Percentiles rank a stretch among this genome's conserved stretches.
Evolutionary conservation across 2,797 vertebrate genomes (phyloP).

Genomic region (Nyctalus aviator): DNA sequence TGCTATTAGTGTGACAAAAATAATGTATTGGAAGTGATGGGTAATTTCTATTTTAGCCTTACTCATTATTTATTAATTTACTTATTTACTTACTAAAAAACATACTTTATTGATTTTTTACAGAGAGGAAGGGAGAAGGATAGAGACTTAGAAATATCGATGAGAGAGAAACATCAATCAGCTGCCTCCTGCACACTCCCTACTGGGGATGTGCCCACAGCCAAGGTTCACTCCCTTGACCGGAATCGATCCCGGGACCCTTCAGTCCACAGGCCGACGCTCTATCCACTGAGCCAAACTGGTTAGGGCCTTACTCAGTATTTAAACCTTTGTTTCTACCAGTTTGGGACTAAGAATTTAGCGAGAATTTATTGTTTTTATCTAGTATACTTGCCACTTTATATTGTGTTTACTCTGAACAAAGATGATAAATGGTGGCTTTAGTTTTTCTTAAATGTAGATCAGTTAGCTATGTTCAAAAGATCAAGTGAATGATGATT

Average conservation of each 20-base stretch:
- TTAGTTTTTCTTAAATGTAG: background rate
- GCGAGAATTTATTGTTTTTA: conserved; percentile 29
- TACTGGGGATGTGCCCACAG: too few species aligned
- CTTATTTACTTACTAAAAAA: too few species aligned
- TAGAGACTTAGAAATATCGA: too few species aligned
- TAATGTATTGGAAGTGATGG: background rate
- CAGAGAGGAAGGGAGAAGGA: too few species aligned
- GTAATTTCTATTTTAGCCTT: background rate
- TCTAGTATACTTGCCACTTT: background rate
- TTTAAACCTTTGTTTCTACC: background rate
- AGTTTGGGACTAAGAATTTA: conserved; percentile 40
- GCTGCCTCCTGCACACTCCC: too few species aligned
- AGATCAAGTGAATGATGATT: conserved; percentile 25
- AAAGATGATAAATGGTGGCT: background rate
- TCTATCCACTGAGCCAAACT: too few species aligned
- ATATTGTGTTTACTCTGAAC: conserved; percentile 16
- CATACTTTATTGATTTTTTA: too few species aligned
- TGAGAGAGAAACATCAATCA: too few species aligned
- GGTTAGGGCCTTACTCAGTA: background rate
- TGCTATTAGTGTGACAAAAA: background rate
- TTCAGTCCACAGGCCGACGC: too few species aligned
- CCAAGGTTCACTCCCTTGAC: too few species aligned
- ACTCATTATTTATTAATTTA: background rate
- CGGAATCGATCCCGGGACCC: too few species aligned
- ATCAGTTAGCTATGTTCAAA: background rate